Percentiles rank a stretch among this genome's conserved stretches.
phyloP scores from a whole-genome alignment of 2,113 vertebrate genomes.

The Mustela nigripes region DNA sequence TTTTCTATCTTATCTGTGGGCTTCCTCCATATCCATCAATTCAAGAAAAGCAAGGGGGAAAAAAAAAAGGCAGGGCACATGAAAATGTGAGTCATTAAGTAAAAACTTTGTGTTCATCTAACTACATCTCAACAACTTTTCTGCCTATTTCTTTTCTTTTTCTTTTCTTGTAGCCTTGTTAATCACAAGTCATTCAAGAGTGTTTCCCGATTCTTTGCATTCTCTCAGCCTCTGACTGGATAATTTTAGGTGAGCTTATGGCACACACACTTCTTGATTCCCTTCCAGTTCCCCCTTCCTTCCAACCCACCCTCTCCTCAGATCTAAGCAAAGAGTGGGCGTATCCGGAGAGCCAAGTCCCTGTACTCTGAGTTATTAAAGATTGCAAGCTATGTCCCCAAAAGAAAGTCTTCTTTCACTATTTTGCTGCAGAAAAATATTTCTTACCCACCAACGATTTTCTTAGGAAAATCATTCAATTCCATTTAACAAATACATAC shows the following conservation, averaged over 20 bases:
- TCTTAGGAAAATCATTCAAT: background rate
- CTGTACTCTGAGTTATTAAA: conserved; percentile 27
- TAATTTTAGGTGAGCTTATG: conserved; percentile 43
- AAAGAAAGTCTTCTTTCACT: background rate
- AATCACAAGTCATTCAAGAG: background rate
- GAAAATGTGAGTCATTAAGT: background rate
- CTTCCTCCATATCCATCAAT: background rate
- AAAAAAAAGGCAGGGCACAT: background rate
- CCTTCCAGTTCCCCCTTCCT: background rate
- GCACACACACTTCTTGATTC: background rate
- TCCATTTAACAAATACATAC: conserved; percentile 1
- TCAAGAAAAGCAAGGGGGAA: background rate
- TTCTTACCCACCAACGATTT: background rate
- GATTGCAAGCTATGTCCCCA: background rate
- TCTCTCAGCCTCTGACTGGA: background rate
- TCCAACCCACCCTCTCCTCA: background rate
- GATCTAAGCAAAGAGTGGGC: conserved; percentile 28
- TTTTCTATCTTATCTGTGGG: background rate
- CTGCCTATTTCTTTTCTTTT: conserved; percentile 12
- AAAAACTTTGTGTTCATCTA: background rate
- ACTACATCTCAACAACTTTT: background rate
- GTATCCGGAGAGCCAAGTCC: background rate
- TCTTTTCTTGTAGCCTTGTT: background rate
- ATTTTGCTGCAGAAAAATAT: background rate
- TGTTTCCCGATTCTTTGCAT: background rate